Conservation (phyloP, 2,113 vertebrate species). For the Passer montanus region DNA sequence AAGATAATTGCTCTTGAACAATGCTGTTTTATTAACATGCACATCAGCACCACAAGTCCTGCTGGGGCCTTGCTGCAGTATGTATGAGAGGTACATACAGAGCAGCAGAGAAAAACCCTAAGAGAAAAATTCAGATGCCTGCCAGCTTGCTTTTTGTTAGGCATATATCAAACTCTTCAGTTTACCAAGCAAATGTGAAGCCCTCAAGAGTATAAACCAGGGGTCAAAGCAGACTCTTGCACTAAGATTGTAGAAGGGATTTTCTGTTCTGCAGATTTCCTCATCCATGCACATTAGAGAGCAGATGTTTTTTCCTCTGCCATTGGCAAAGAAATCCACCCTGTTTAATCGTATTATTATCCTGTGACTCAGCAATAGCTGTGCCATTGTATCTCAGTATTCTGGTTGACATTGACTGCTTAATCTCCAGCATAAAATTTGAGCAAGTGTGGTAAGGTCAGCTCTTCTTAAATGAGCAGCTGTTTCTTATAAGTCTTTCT, state of each 20-base stretch:
- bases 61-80: not conserved
- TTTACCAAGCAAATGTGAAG: not conserved
- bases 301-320: not conserved
- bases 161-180: not conserved
- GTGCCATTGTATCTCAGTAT: not conserved
- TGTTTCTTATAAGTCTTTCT: not conserved
- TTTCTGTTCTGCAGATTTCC: conserved; percentile 13
- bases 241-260: not conserved
- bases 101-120: not conserved
- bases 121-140: not conserved
- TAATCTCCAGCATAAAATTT: not conserved
- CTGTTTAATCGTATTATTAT: not conserved
- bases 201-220: not conserved
- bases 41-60: not conserved
- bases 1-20: not conserved
- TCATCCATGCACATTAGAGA: not conserved
- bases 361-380: not conserved
- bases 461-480: not conserved
- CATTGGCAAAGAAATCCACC: not conserved
- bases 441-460: not conserved
- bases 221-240: not conserved
- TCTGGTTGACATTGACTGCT: not conserved
- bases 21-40: not conserved
- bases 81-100: not conserved
- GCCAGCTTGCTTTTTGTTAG: not conserved